Percentiles rank a stretch among this genome's conserved stretches.
Evolutionary conservation across 2,113 vertebrate species (phyloP).

Genomic region (Amblyopsis rosae): DNA sequence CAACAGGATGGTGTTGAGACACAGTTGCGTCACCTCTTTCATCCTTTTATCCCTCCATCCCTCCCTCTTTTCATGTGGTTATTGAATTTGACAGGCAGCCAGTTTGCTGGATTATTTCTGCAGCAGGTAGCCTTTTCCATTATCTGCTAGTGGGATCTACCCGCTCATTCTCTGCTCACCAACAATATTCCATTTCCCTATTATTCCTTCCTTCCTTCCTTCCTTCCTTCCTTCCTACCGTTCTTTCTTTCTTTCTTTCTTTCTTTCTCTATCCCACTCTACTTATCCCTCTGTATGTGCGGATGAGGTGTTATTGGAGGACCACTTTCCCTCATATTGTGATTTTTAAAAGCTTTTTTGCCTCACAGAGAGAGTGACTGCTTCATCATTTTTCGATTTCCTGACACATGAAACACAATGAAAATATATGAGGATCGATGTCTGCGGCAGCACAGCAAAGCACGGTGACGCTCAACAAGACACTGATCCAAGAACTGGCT

Average conservation of each 20-base stretch:
- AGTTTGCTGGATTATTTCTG: constrained; percentile 68
- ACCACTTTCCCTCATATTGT: constrained; percentile 67
- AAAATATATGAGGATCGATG: constrained; percentile 65
- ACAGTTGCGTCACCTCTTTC: constrained; percentile 72
- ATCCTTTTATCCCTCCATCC: constrained; percentile 64
- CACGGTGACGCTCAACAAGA: constrained; percentile 57
- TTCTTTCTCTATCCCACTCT: constrained; percentile 13
- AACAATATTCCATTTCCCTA: constrained; percentile 12
- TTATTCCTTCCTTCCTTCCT: not conserved
- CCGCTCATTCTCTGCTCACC: constrained; percentile 42
- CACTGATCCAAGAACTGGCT: constrained; percentile 57
- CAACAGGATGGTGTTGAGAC: constrained; percentile 70
- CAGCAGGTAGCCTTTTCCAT: constrained; percentile 69
- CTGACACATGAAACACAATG: constrained; percentile 69
- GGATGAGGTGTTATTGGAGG: constrained; percentile 67
- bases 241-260: not conserved
- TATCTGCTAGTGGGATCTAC: constrained; percentile 62
- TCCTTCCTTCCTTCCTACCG: not conserved
- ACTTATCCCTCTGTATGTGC: constrained; percentile 38
- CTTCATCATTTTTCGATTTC: constrained; percentile 74
- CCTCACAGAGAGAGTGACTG: constrained; percentile 61
- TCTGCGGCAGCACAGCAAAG: constrained; percentile 52
- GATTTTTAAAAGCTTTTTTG: constrained; percentile 70
- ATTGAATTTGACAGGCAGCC: constrained; percentile 70
- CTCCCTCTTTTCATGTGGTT: constrained; percentile 69